Evolutionary conservation across 2,113 vertebrate genomes (phyloP).

Genomic region (Sitta europaea): DNA sequence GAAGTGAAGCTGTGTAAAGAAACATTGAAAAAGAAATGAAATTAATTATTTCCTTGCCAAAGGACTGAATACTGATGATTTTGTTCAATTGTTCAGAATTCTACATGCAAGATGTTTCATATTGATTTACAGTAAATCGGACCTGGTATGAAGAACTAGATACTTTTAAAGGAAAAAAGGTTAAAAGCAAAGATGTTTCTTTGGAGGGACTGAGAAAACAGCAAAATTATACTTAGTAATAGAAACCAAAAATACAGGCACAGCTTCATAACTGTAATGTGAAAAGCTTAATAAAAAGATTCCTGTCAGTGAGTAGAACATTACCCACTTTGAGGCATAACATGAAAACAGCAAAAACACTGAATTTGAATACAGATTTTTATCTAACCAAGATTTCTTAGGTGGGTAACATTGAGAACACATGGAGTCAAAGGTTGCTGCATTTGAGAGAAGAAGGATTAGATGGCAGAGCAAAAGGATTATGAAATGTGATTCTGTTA

Average conservation of each 20-base stretch:
- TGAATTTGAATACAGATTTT: background rate
- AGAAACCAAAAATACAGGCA: background rate
- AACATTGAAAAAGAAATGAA: background rate
- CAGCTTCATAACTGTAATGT: background rate
- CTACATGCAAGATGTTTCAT: background rate
- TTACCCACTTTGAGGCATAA: background rate
- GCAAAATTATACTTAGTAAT: background rate
- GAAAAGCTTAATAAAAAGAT: background rate
- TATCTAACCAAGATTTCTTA: background rate
- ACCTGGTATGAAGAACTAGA: background rate
- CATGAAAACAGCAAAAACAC: background rate
- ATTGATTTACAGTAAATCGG: background rate
- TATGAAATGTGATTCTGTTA: background rate
- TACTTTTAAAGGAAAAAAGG: background rate
- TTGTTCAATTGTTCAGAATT: background rate
- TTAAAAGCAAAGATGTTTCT: background rate
- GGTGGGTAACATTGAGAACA: background rate
- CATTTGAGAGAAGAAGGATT: background rate
- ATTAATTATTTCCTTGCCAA: background rate
- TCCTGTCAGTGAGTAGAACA: background rate
- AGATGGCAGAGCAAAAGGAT: background rate
- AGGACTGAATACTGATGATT: background rate
- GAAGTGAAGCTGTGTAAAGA: background rate
- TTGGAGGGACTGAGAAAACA: background rate
- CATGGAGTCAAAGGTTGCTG: background rate